These are phyloP conservation scores for Notothenia rossii DNA, from an alignment of 2,113 vertebrate genomes.

Conservation along the genomic window DNA sequence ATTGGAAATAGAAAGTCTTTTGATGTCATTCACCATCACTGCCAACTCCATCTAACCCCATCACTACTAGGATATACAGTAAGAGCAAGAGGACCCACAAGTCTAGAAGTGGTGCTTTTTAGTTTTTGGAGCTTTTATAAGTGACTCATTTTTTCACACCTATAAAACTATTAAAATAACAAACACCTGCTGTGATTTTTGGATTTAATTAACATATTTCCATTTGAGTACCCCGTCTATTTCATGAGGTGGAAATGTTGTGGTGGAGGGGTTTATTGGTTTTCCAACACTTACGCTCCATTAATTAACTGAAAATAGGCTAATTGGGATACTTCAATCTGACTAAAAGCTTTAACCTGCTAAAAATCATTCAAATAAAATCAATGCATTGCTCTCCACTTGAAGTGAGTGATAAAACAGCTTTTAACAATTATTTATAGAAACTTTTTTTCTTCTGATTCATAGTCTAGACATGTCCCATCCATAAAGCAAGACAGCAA, in stretches of 20 bases:
- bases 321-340: slow-evolving; percentile 32
- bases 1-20: slow-evolving; percentile 64
- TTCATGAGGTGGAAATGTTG: slow-evolving; percentile 37
- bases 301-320: slow-evolving; percentile 24
- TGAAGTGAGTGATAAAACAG: neutral
- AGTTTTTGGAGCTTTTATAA: slow-evolving; percentile 32
- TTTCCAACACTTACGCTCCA: slow-evolving; percentile 38
- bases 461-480: too few relatives aligned
- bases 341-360: neutral
- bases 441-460: neutral
- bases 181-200: slow-evolving; percentile 27
- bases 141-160: slow-evolving; percentile 57
- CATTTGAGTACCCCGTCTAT: slow-evolving; percentile 36
- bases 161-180: slow-evolving; percentile 20
- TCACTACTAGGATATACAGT: slow-evolving; percentile 24
- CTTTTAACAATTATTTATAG: neutral
- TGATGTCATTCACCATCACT: slow-evolving; percentile 64
- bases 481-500: neutral
- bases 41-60: slow-evolving; percentile 48
- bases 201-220: slow-evolving; percentile 54
- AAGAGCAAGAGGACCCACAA: neutral
- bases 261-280: slow-evolving; percentile 19
- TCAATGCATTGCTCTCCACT: slow-evolving; percentile 18
- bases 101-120: slow-evolving; percentile 20
- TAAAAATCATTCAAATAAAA: slow-evolving; percentile 26